phyloP scores from a whole-genome alignment of 2,797 vertebrate species.

The Urocyon cinereoargenteus region DNA sequence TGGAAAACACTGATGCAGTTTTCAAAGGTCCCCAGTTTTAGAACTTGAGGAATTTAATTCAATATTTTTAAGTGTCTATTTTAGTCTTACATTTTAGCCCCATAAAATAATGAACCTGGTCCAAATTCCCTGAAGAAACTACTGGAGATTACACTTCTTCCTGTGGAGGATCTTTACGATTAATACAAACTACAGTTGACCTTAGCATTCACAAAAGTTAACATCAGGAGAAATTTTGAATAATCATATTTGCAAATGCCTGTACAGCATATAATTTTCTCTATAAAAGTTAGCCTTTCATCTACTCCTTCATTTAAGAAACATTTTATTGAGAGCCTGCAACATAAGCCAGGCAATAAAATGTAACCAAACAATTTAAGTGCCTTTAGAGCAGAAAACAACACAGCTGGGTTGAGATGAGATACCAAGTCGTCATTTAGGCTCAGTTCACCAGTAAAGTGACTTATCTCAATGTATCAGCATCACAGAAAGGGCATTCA shows the following conservation, averaged over 20 bases:
- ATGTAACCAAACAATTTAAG: background rate
- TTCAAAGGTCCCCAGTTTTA: constrained; percentile 53
- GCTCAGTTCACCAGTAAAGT: background rate
- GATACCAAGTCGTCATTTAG: background rate
- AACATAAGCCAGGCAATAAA: constrained; percentile 20
- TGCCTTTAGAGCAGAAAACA: background rate
- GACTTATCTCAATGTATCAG: background rate
- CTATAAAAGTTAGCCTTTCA: constrained; percentile 23
- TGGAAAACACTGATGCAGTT: background rate
- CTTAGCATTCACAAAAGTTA: background rate
- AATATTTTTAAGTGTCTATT: constrained; percentile 62
- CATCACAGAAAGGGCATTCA: background rate
- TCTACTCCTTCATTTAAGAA: constrained; percentile 49
- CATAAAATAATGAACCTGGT: constrained; percentile 15
- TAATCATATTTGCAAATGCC: background rate
- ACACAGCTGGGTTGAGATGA: background rate
- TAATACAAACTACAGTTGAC: constrained; percentile 8
- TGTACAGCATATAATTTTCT: constrained; percentile 3
- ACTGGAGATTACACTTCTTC: background rate
- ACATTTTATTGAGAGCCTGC: background rate
- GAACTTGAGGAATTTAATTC: constrained; percentile 41
- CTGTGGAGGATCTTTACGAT: constrained; percentile 13
- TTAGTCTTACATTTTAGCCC: constrained; percentile 63
- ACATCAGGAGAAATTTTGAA: constrained; percentile 14
- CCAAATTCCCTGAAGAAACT: constrained; percentile 48